phyloP scores from a whole-genome alignment of 2,797 vertebrate genomes.

The Hafferia zeledoni region DNA sequence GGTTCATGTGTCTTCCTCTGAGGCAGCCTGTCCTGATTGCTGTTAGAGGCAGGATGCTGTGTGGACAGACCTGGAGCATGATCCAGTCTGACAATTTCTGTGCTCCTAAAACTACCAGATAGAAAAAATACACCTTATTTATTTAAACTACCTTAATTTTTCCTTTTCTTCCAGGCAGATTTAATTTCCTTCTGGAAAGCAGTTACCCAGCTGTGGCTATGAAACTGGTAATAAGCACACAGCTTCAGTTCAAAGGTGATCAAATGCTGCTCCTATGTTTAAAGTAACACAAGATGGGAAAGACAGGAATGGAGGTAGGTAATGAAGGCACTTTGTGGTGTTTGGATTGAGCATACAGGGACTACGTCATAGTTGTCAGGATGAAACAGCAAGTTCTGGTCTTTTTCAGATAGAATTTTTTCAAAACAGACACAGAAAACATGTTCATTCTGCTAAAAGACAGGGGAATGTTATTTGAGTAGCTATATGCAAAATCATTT shows the following conservation, averaged over 20 bases:
- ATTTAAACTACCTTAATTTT: conserved; percentile 19
- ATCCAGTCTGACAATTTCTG: background rate
- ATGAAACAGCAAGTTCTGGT: background rate
- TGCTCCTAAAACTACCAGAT: background rate
- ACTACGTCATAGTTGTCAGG: background rate
- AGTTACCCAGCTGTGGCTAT: conserved; percentile 36
- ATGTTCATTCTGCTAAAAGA: background rate
- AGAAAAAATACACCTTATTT: conserved; percentile 42
- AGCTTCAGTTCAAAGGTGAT: conserved; percentile 55
- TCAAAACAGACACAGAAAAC: background rate
- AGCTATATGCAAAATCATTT: background rate
- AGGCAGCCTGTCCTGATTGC: background rate
- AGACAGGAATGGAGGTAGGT: background rate
- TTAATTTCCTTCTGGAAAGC: conserved; percentile 66
- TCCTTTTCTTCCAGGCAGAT: conserved; percentile 24
- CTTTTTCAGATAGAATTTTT: conserved; percentile 13
- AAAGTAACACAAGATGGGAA: conserved; percentile 28
- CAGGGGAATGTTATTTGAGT: background rate
- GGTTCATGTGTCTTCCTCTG: background rate
- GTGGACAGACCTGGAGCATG: background rate
- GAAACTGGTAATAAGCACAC: conserved; percentile 42
- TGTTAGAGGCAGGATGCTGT: conserved; percentile 14
- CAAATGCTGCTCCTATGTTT: background rate
- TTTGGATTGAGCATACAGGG: background rate
- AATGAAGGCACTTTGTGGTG: background rate